These are phyloP conservation scores for Argopecten irradians DNA, from an alignment of 1,140 invertebrate species.

Conservation along the genomic window DNA sequence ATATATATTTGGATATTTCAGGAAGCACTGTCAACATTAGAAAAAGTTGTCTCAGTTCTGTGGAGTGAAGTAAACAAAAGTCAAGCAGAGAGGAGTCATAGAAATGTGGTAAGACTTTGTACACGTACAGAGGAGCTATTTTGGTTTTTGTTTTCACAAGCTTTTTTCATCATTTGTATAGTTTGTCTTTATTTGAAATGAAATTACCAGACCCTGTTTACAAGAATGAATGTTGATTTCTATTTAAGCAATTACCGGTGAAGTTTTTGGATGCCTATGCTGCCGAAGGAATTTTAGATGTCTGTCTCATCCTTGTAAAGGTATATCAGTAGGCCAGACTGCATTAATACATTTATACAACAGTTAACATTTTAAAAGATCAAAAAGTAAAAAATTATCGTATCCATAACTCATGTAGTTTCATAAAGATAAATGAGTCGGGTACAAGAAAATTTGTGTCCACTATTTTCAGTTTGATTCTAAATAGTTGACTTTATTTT, in stretches of 20 bases:
- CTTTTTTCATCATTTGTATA: not conserved
- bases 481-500: no score
- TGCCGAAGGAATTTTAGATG: conserved; percentile 66
- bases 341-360: not conserved
- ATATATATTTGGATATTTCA: conserved; percentile 42
- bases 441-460: no score
- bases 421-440: no score
- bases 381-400: not conserved
- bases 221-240: not conserved
- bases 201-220: not conserved
- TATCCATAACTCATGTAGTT: no score
- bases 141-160: not conserved
- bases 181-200: not conserved
- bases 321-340: conserved; percentile 39
- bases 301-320: conserved; percentile 71
- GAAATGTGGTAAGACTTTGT: not conserved
- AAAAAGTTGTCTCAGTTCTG: conserved; percentile 52
- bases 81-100: not conserved
- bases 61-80: conserved; percentile 28
- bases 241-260: conserved; percentile 42
- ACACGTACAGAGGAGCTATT: not conserved
- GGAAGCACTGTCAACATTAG: conserved; percentile 57
- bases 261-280: conserved; percentile 68
- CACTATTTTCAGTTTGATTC: no score
- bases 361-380: not conserved